phyloP scores from a whole-genome alignment of 1,140 invertebrate species.

The Orchestia grillus region DNA sequence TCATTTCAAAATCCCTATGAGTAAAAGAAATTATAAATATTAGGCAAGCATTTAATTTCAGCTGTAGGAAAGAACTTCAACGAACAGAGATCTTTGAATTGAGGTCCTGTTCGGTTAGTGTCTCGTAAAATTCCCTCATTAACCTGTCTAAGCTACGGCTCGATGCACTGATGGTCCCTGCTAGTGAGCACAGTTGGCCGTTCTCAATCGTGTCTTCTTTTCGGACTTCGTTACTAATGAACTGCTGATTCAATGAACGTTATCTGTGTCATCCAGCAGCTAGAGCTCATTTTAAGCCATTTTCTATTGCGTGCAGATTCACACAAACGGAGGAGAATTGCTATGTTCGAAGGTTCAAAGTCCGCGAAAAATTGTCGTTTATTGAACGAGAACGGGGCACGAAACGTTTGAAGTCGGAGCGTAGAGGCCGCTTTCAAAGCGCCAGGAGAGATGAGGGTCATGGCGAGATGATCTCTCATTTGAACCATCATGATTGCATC shows the following conservation, averaged over 20 bases:
- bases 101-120: no score
- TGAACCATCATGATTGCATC: background rate
- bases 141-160: no score
- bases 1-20: no score
- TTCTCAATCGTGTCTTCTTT: background rate
- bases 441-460: background rate
- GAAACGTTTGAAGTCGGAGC: background rate
- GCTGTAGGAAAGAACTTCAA: no score
- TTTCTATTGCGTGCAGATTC: background rate
- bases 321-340: background rate
- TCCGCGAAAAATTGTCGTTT: background rate
- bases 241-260: background rate
- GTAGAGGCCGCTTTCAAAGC: background rate
- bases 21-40: no score
- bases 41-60: no score
- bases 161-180: background rate
- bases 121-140: no score
- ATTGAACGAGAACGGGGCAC: background rate
- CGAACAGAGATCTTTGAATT: no score
- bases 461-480: background rate
- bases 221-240: background rate
- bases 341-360: background rate
- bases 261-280: background rate
- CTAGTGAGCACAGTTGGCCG: background rate
- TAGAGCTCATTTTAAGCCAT: background rate